Conservation (phyloP, 2,888 invertebrate species). For the Phrixothrix hirtus region DNA sequence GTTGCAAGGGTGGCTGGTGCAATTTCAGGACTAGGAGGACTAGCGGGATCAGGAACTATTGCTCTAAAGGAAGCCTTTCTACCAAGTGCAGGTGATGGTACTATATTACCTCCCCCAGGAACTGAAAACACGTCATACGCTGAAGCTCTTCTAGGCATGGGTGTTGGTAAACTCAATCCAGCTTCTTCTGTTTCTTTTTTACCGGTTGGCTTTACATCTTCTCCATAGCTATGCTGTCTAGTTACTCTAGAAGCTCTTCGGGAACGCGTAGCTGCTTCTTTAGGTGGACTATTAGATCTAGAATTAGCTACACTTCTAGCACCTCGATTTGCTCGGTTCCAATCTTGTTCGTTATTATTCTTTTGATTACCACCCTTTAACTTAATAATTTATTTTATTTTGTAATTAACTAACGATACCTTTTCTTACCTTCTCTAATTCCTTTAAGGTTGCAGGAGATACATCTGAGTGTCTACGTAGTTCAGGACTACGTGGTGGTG, state of each 20-base stretch:
- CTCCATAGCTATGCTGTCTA: conserved; percentile 83
- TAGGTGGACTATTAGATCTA: conserved; percentile 62
- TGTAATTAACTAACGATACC: not conserved
- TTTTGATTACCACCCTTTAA: conserved; percentile 67
- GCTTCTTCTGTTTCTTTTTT: conserved; percentile 53
- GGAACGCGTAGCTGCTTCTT: conserved; percentile 56
- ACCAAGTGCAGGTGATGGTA: conserved; percentile 42
- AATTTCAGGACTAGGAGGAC: conserved; percentile 62
- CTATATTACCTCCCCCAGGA: conserved; percentile 60
- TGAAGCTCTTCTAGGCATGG: conserved; percentile 79
- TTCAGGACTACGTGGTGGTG: conserved; percentile 84
- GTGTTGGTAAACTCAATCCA: conserved; percentile 70
- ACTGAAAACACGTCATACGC: conserved; percentile 84
- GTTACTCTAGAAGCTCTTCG: conserved; percentile 66
- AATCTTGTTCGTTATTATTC: conserved; percentile 60
- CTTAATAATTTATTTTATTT: conserved; percentile 51
- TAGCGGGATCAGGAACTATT: conserved; percentile 61
- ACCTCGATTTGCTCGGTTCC: conserved; percentile 60
- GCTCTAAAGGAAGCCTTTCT: conserved; percentile 65
- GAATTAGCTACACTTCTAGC: conserved; percentile 66
- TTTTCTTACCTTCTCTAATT: conserved; percentile 78
- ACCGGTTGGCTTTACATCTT: conserved; percentile 61
- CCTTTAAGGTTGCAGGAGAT: conserved; percentile 83
- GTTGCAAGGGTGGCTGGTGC: conserved; percentile 46
- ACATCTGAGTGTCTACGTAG: conserved; percentile 83